Evolutionary conservation across 1,140 invertebrate genomes (phyloP).

Genomic region (Armadillidium nasatum): DNA sequence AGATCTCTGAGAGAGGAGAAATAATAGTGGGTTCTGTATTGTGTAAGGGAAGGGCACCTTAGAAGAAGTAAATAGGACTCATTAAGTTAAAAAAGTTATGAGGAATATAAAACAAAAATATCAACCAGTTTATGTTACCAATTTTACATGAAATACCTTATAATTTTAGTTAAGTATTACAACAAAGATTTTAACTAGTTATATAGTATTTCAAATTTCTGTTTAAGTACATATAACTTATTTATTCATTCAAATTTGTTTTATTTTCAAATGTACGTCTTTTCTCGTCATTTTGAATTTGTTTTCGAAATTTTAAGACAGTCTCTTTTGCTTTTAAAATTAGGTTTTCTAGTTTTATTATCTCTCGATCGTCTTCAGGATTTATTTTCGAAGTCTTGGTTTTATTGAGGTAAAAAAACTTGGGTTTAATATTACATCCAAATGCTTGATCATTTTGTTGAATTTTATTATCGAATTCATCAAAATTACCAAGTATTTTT

Average conservation of each 20-base stretch:
- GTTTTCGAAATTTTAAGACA: not conserved
- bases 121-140: too few relatives aligned
- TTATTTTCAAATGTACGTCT: not conserved
- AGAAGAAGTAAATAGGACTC: too few relatives aligned
- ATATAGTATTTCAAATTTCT: too few relatives aligned
- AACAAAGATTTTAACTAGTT: too few relatives aligned
- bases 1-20: too few relatives aligned
- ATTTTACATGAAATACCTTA: too few relatives aligned
- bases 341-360: not conserved
- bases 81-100: too few relatives aligned
- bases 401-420: not conserved
- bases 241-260: not conserved
- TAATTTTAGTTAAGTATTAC: too few relatives aligned
- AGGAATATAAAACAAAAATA: too few relatives aligned
- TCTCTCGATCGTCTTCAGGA: not conserved
- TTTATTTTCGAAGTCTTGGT: not conserved
- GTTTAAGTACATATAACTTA: too few relatives aligned
- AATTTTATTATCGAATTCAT: conserved; percentile 1
- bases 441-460: not conserved
- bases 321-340: not conserved
- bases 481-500: not conserved
- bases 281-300: not conserved
- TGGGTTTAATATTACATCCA: not conserved
- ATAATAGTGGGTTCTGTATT: too few relatives aligned
- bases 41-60: too few relatives aligned